Percentiles rank a stretch among this genome's conserved stretches.
phyloP scores from a whole-genome alignment of 2,113 vertebrate genomes.

The Gymnocephalus cernua region DNA sequence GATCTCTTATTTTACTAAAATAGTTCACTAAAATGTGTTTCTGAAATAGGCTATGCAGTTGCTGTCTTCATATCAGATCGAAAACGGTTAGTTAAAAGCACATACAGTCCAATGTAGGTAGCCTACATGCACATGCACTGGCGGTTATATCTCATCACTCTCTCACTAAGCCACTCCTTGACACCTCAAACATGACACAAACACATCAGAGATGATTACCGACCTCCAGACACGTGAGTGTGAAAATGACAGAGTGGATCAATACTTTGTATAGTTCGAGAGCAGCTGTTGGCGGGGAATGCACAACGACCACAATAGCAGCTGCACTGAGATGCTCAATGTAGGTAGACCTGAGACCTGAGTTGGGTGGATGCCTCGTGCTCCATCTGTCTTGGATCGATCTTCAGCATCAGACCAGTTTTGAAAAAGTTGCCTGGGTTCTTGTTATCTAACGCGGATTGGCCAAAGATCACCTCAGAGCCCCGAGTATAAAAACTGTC shows the following conservation, averaged over 20 bases:
- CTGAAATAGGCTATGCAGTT: too few relatives aligned
- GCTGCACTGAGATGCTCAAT: conserved; percentile 47
- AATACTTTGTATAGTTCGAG: conserved; percentile 67
- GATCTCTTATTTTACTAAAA: too few relatives aligned
- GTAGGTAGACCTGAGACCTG: conserved; percentile 58
- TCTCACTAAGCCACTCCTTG: conserved; percentile 1
- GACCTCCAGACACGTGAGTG: conserved; percentile 34
- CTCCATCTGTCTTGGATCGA: conserved; percentile 48
- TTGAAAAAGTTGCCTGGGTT: not conserved
- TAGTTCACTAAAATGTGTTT: too few relatives aligned
- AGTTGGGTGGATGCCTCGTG: conserved; percentile 41
- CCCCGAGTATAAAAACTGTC: not conserved
- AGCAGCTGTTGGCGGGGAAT: conserved; percentile 74
- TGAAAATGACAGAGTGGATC: conserved; percentile 68
- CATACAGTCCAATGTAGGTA: not conserved
- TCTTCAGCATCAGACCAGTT: conserved; percentile 8
- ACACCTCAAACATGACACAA: conserved; percentile 34
- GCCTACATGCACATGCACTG: not conserved
- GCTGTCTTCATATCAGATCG: too few relatives aligned
- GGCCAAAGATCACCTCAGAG: not conserved
- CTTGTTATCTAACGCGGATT: conserved; percentile 14
- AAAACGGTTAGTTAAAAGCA: too few relatives aligned
- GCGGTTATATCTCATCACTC: not conserved
- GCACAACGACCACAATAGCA: conserved; percentile 49
- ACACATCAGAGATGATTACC: conserved; percentile 32